Evolutionary conservation across 2,888 invertebrate species (phyloP).

Genomic region (Phaedon cochleariae): DNA sequence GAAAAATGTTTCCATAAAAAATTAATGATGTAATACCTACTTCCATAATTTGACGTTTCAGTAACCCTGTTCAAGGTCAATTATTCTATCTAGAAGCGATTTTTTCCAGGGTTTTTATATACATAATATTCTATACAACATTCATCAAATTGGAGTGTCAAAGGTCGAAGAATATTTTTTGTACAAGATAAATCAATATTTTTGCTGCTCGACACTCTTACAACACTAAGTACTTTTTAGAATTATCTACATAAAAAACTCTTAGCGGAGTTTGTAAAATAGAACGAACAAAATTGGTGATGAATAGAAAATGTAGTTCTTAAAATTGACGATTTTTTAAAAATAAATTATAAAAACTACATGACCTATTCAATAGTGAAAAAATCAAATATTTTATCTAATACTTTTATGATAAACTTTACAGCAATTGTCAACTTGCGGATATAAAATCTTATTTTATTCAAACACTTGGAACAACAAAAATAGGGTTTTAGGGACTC

Average conservation of each 20-base stretch:
- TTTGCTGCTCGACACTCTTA: constrained; percentile 35
- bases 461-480: constrained; percentile 24
- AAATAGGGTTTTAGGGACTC: constrained; percentile 24
- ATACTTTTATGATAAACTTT: constrained; percentile 30
- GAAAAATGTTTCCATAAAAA: too few species aligned
- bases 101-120: constrained; percentile 4
- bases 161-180: constrained; percentile 25
- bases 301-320: constrained; percentile 1
- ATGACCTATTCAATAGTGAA: not conserved
- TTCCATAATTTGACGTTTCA: not conserved
- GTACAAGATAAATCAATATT: constrained; percentile 30
- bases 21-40: too few species aligned
- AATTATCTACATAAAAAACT: constrained; percentile 46
- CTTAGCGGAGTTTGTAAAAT: constrained; percentile 41
- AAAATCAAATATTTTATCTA: constrained; percentile 18
- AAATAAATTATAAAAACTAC: not conserved
- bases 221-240: constrained; percentile 44
- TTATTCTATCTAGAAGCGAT: constrained; percentile 7
- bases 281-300: constrained; percentile 17
- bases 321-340: not conserved
- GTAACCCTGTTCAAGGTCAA: not conserved
- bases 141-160: constrained; percentile 18
- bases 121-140: not conserved
- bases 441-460: constrained; percentile 27
- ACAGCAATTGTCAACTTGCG: constrained; percentile 22